These are phyloP conservation scores for Psilopsiagon aurifrons DNA, from an alignment of 2,113 vertebrate genomes.

Conservation along the genomic window DNA sequence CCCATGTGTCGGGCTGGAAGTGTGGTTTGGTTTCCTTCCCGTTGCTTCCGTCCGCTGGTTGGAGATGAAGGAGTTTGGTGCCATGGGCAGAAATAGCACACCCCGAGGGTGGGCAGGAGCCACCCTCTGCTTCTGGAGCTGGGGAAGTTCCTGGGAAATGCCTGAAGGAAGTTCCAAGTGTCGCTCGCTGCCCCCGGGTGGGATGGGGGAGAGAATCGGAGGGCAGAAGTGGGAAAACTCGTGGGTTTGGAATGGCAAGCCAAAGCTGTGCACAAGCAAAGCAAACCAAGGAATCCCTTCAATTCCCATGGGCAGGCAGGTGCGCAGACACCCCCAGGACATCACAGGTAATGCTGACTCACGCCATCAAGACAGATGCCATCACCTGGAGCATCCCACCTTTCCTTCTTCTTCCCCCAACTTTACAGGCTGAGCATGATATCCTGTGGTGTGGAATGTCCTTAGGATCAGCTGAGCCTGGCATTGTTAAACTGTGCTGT, in stretches of 20 bases:
- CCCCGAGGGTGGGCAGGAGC: not conserved
- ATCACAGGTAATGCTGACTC: not conserved
- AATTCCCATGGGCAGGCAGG: not conserved
- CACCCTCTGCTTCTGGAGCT: not conserved
- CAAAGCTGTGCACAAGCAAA: not conserved
- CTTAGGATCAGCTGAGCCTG: not conserved
- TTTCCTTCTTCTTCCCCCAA: not conserved
- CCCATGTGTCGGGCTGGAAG: not conserved
- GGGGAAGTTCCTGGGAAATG: not conserved
- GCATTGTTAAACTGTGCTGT: not conserved
- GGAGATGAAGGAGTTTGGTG: not conserved
- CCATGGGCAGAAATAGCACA: accelerated
- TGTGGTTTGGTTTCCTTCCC: not conserved
- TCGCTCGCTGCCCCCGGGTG: not conserved
- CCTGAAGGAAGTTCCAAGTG: not conserved
- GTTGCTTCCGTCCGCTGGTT: not conserved
- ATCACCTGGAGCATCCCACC: not conserved
- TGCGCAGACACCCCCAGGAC: not conserved
- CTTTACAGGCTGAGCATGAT: not conserved
- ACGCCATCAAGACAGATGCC: not conserved
- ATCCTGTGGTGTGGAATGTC: not conserved
- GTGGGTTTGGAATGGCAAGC: not conserved
- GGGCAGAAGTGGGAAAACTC: not conserved
- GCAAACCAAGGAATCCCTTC: not conserved
- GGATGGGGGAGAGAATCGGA: not conserved